Evolutionary conservation across 2,797 vertebrate genomes (phyloP).

Genomic region (Pygocentrus nattereri): DNA sequence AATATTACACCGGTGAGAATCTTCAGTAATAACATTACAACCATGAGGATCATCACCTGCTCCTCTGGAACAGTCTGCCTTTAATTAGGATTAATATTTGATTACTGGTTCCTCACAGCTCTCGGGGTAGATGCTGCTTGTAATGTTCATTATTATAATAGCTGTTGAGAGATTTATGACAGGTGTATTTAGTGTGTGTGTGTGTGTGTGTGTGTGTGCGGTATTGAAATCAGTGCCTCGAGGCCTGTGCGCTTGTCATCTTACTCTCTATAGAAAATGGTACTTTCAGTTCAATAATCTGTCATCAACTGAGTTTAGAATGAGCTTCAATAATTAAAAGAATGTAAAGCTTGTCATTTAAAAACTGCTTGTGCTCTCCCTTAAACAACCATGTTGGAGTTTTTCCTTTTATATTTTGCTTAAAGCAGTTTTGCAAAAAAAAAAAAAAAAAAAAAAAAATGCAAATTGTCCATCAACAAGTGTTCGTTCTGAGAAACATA

Average conservation of each 20-base stretch:
- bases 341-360: neutral
- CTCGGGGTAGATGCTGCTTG: conserved; percentile 11
- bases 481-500: neutral
- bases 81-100: conserved; percentile 21
- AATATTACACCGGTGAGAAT: conserved; percentile 5
- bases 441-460: no score
- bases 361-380: no score
- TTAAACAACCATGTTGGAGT: no score
- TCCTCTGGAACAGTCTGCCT: conserved; percentile 6
- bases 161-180: conserved; percentile 5
- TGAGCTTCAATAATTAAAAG: neutral
- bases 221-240: neutral
- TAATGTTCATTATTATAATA: conserved; percentile 25
- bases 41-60: conserved; percentile 10
- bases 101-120: conserved; percentile 3
- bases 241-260: neutral
- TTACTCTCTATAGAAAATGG: neutral
- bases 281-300: neutral
- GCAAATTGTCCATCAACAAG: neutral
- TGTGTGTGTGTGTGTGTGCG: neutral
- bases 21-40: conserved; percentile 2
- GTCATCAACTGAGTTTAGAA: neutral
- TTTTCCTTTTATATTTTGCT: neutral
- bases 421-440: no score
- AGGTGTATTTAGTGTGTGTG: neutral